Evolutionary conservation across 1,140 invertebrate genomes (phyloP).

Genomic region (Drosophila setifemur): DNA sequence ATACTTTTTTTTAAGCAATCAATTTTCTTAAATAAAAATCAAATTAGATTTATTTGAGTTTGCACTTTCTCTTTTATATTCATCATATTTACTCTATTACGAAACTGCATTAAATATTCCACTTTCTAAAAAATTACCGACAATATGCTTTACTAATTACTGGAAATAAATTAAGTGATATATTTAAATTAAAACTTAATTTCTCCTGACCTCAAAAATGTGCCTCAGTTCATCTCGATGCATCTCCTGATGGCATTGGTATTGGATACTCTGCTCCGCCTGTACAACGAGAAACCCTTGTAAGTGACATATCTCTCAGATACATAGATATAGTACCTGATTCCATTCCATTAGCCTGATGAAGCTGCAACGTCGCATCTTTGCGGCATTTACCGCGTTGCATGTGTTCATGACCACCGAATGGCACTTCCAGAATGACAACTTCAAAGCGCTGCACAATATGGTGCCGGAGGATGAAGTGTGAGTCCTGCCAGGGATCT

Average conservation of each 20-base stretch:
- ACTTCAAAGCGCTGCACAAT: conserved; percentile 86
- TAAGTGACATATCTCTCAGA: conserved; percentile 85
- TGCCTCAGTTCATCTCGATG: conserved; percentile 72
- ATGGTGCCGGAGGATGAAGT: conserved; percentile 86
- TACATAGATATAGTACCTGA: neutral
- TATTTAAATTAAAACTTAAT: too few relatives aligned
- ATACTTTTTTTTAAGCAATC: too few relatives aligned
- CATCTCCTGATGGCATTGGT: conserved; percentile 72
- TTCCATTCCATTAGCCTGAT: conserved; percentile 84
- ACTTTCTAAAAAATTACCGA: too few relatives aligned
- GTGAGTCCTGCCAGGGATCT: conserved; percentile 58
- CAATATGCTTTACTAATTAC: too few relatives aligned
- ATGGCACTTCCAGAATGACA: conserved; percentile 92
- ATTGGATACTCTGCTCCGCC: conserved; percentile 60
- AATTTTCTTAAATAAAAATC: too few relatives aligned
- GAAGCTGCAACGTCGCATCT: conserved; percentile 90
- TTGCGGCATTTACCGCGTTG: conserved; percentile 89
- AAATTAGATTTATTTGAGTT: too few relatives aligned
- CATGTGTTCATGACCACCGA: conserved; percentile 91
- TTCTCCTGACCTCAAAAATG: too few relatives aligned
- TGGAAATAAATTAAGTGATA: too few relatives aligned
- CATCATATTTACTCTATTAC: too few relatives aligned
- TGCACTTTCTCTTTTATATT: too few relatives aligned
- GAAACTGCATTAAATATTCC: too few relatives aligned
- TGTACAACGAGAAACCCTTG: conserved; percentile 88